Evolutionary conservation across 2,888 invertebrate species (phyloP).

Genomic region (Cremastobaeus sp.): DNA sequence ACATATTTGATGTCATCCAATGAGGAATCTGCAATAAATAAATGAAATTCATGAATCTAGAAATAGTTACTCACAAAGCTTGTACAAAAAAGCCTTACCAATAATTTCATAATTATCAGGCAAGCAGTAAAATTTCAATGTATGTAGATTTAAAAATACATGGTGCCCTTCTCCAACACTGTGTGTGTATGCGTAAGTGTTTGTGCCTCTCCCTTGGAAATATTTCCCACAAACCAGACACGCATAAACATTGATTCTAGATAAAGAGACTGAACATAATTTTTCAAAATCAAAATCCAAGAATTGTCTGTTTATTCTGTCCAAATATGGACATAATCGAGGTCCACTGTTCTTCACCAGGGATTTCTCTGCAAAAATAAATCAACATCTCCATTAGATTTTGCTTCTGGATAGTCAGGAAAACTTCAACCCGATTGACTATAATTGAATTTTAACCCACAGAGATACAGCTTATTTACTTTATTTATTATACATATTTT

Average conservation of each 20-base stretch:
- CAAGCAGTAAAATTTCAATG: constrained; percentile 97
- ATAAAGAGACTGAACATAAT: constrained; percentile 97
- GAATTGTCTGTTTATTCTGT: constrained; percentile 97
- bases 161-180: constrained; percentile 98
- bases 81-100: constrained; percentile 80
- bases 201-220: constrained; percentile 97
- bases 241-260: constrained; percentile 99
- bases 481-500: too few relatives aligned
- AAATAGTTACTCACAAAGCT: neutral
- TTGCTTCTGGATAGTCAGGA: too few relatives aligned
- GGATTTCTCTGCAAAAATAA: constrained; percentile 3
- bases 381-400: too few relatives aligned
- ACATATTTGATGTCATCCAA: constrained; percentile 99
- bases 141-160: constrained; percentile 97
- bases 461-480: too few relatives aligned
- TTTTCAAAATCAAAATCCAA: constrained; percentile 99
- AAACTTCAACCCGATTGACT: too few relatives aligned
- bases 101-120: constrained; percentile 99
- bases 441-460: too few relatives aligned
- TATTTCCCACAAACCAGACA: constrained; percentile 99
- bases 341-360: constrained; percentile 64
- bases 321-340: constrained; percentile 95
- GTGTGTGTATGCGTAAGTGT: constrained; percentile 99
- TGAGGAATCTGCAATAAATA: constrained; percentile 86
- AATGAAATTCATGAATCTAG: neutral